Base-by-base conservation (phyloP, 2,113 vertebrate genomes). In the Pteruthius melanotis region DNA sequence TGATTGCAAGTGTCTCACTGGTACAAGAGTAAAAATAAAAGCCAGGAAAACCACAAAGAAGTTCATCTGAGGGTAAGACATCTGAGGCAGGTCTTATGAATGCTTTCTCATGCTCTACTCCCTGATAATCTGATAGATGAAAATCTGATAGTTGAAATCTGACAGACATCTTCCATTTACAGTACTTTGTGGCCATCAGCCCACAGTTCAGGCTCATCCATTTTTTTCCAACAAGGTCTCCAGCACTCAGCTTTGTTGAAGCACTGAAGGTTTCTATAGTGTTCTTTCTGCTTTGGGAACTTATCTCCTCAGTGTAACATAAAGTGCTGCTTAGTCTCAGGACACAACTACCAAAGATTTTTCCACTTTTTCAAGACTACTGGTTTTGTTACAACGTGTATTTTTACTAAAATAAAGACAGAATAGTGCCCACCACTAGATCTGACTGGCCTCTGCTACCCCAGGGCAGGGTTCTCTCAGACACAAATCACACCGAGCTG, bases 21-120 rank as follows among this genome's bases (percentile, higher is more conserved):
- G 23, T 83, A 83, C 18, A 72, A 72, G 21, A 95, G 66, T n/a
- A 71, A 92, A 91, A 91, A 87, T 79, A 87, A 92, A 69, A 75
- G 65, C 15, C 54, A 87, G 54, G 16, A 92, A 95, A 96, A 78
- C 66, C 78, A 93, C 66, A 59, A 45, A 89, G 5, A 57, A 68
- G 78, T 87, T 94, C 45, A 94, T 87, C 37, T 89, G 81, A 89
- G 75, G 57, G n/a, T 69, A 78, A 66, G 53, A 79, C 7, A 76
- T 50, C 44, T 57, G n/a, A 82, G 33, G 68, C 65, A 79, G 57
- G 21, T 47, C 54, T 89, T 2, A 1, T 31, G 37, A 87, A 30
- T 57, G 40, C 61, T 89, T 95, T 69, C 61, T 87, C 33, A 49
- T 42, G 31, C 40, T 87, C 57, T 64, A 44, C 15, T 81, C 52